Evolutionary conservation across 2,888 invertebrate genomes (phyloP), one percentile per base, ranked within the genome.

Genomic region (Bruchidius siliquastri): DNA sequence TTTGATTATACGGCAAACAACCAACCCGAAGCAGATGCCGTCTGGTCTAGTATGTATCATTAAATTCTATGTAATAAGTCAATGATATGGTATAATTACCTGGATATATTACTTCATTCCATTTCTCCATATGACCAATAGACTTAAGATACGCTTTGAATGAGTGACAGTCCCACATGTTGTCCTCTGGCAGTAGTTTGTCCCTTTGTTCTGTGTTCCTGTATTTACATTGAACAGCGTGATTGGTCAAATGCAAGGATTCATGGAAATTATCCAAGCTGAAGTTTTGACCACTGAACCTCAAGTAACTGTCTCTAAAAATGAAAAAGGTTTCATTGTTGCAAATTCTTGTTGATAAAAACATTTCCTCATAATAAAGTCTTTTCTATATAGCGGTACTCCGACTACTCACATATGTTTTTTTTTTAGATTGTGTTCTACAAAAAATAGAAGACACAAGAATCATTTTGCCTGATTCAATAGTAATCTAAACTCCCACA

Each of bases 81-180:
- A n/a, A 67, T 67, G 21, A 21, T 4, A 2, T 26, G 26, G 3
- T 68, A 6, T 71, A 1, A 49, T 96, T 96, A 73, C 94, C 95
- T n/a, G 96, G 96, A 85, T 94, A 96, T 78, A 97, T 95, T 74
- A 93, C 88, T 21, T 93, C 90, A 74, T 93, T 92, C 96, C 96
- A 97, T 84, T 92, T 90, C 76, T 93, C 91, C 75, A 90, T 90
- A 81, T 93, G 90, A 26, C 95, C 96, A 81, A 93, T 92, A 86
- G 90, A 89, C 86, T 92, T 92, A 68, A 88, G 80, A 77, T 87
- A 87, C 0, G 83, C 83, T 87, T 94, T 92, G 86, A 98, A 93
- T 74, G 94, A 90, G 83, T 94, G 90, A 84, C 93, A 92, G 80
- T 96, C 96, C 98, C 98, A 98, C 97, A 98, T 98, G 84, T 97